These are phyloP conservation scores for Sitta europaea DNA, from an alignment of 2,113 vertebrate genomes.

Conservation along the genomic window DNA sequence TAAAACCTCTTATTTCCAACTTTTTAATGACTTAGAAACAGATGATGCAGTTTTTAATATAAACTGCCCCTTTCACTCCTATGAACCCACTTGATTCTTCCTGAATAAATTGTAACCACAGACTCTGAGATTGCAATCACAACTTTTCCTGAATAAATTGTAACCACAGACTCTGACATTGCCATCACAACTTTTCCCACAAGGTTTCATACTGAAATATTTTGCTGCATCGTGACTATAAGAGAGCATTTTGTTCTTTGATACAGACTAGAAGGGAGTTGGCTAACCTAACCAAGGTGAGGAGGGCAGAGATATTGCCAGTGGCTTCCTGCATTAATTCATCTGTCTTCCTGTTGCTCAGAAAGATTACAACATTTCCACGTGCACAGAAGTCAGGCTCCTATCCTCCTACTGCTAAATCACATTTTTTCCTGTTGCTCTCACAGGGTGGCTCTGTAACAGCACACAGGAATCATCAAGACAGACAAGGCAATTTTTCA, in stretches of 20 bases:
- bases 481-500: neutral
- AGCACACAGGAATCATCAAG: neutral
- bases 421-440: neutral
- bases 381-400: neutral
- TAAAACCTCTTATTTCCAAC: neutral
- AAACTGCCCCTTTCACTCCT: neutral
- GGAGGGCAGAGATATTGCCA: neutral
- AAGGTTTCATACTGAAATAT: neutral
- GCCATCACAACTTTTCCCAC: neutral
- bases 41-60: neutral
- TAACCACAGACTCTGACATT: rapidly evolving
- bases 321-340: neutral
- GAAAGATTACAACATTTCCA: neutral
- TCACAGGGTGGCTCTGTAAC: neutral
- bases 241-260: neutral
- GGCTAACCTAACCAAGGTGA: neutral
- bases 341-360: neutral
- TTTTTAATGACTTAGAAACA: neutral
- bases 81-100: neutral
- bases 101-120: neutral
- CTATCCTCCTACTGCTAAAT: neutral
- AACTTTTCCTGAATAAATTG: neutral
- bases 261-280: neutral
- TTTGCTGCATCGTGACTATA: neutral
- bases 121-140: rapidly evolving